Evolutionary conservation across 2,797 vertebrate genomes (phyloP).

Genomic region (Hirundo rustica): DNA sequence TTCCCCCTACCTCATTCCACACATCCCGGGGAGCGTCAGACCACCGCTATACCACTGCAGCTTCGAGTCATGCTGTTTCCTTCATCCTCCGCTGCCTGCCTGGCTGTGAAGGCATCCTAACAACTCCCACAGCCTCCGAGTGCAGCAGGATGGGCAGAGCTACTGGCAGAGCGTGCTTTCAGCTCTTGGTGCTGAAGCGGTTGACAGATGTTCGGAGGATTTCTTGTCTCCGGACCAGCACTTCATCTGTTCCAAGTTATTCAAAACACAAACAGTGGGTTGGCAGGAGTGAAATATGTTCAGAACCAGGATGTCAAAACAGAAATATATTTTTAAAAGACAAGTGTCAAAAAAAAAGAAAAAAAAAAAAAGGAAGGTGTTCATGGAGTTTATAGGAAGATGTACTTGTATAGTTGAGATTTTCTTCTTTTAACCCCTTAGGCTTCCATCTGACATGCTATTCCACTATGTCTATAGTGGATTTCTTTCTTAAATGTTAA

Average conservation of each 20-base stretch:
- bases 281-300: conserved; percentile 50
- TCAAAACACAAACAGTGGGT: conserved; percentile 50
- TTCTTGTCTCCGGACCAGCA: conserved; percentile 34
- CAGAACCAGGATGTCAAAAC: conserved; percentile 47
- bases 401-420: conserved; percentile 13
- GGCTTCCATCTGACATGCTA: background rate
- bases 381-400: conserved; percentile 15
- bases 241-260: conserved; percentile 46
- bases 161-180: background rate
- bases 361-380: background rate
- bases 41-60: background rate
- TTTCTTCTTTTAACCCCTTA: conserved; percentile 21
- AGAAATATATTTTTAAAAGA: conserved; percentile 59
- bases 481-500: background rate
- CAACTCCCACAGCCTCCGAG: background rate
- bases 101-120: background rate
- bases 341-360: conserved; percentile 7
- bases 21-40: background rate
- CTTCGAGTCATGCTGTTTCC: background rate
- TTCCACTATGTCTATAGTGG: accelerated
- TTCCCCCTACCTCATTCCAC: background rate
- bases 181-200: background rate
- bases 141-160: background rate
- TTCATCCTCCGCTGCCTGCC: background rate
- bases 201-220: conserved; percentile 47